phyloP scores from a whole-genome alignment of 1,140 invertebrate species.

The Drosophila sechellia region DNA sequence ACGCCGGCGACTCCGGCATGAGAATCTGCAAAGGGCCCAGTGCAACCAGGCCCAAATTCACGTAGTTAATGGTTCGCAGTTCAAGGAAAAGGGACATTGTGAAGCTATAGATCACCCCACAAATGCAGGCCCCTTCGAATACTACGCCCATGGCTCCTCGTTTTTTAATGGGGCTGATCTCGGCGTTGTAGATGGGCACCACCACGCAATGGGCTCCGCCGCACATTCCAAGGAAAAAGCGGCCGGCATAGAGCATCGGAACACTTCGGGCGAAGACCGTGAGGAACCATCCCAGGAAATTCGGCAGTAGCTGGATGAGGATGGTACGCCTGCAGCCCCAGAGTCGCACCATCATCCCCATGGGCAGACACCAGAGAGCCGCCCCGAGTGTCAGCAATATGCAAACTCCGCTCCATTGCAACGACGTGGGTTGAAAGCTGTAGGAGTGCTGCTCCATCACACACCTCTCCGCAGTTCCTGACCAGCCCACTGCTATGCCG shows the following conservation, averaged over 20 bases:
- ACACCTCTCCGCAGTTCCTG: constrained; percentile 86
- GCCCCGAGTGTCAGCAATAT: constrained; percentile 69
- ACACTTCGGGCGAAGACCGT: constrained; percentile 87
- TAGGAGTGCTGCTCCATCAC: constrained; percentile 75
- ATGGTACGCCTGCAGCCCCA: constrained; percentile 89
- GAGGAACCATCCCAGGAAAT: constrained; percentile 87
- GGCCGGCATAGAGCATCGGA: constrained; percentile 87
- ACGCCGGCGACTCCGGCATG: constrained; percentile 89
- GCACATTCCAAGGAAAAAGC: constrained; percentile 88
- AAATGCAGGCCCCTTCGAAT: constrained; percentile 88
- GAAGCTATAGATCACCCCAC: constrained; percentile 88
- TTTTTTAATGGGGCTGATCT: constrained; percentile 88
- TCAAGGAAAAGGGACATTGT: constrained; percentile 82
- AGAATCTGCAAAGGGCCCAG: constrained; percentile 86
- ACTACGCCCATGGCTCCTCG: constrained; percentile 89
- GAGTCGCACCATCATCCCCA: constrained; percentile 87
- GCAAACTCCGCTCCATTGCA: constrained; percentile 42
- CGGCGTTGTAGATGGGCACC: constrained; percentile 89
- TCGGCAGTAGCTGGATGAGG: constrained; percentile 87
- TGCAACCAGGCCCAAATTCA: constrained; percentile 86
- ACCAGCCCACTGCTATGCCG: constrained; percentile 88
- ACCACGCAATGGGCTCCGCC: constrained; percentile 89
- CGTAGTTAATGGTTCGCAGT: constrained; percentile 85
- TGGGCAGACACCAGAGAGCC: constrained; percentile 86
- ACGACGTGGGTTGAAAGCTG: constrained; percentile 54